A percentile compares a stretch with the other conserved stretches of the same genome.
Evolutionary conservation across 2,113 vertebrate species (phyloP).

Genomic region (Melanotaenia duboulayi): DNA sequence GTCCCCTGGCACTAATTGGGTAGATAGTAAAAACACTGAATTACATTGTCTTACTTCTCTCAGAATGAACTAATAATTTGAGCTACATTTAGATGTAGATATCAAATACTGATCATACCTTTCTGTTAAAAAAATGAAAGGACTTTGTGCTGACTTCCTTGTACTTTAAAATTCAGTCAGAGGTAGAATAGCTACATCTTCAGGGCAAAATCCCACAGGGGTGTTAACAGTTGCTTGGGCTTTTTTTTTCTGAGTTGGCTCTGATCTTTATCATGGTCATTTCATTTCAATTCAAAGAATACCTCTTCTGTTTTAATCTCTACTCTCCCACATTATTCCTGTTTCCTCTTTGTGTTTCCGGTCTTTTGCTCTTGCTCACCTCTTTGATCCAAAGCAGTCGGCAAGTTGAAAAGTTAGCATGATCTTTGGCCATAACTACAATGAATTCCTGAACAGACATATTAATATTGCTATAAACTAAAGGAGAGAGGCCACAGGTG

Average conservation of each 20-base stretch:
- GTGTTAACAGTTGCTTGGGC: conserved; percentile 36
- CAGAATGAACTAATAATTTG: neutral
- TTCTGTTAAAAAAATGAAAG: neutral
- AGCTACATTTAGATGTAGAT: neutral
- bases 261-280: conserved; percentile 68
- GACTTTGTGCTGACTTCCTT: conserved; percentile 12
- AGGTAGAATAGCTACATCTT: conserved; percentile 5
- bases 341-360: conserved; percentile 46
- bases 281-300: conserved; percentile 55
- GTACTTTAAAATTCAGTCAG: conserved; percentile 12
- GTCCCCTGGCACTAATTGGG: neutral
- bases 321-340: conserved; percentile 52
- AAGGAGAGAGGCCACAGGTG: conserved; percentile 26
- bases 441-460: conserved; percentile 45
- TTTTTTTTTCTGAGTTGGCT: conserved; percentile 41
- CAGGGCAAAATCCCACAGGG: conserved; percentile 4
- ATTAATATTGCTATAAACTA: conserved; percentile 44
- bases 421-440: conserved; percentile 51
- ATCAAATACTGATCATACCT: neutral
- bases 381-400: conserved; percentile 69
- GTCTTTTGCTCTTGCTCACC: conserved; percentile 21
- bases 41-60: neutral
- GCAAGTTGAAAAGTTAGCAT: conserved; percentile 65
- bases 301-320: conserved; percentile 54
- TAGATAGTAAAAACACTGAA: neutral